These are phyloP conservation scores for human DNA, from an alignment of 2,113 vertebrate genomes.

Conservation along the genomic window DNA sequence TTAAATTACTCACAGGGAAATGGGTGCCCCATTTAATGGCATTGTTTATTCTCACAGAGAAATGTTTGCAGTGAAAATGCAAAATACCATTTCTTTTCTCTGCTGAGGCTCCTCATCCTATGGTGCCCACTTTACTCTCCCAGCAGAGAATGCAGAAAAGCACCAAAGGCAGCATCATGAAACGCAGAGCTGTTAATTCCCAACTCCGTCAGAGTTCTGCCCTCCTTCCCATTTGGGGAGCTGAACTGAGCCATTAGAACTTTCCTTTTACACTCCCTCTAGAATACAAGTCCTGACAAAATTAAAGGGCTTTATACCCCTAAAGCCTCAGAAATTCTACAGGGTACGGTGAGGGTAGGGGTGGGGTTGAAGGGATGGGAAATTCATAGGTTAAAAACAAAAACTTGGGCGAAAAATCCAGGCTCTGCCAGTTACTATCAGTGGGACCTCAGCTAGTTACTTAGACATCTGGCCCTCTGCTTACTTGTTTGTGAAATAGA, in stretches of 20 bases:
- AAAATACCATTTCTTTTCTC: constrained; percentile 3
- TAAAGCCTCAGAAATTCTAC: neutral
- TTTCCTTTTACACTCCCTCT: neutral
- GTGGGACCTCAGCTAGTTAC: neutral
- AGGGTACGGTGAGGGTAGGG: neutral
- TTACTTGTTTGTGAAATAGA: constrained; percentile 7
- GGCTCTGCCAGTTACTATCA: neutral
- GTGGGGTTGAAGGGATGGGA: neutral
- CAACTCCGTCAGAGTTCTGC: neutral
- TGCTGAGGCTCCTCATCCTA: neutral
- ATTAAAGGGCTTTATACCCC: neutral
- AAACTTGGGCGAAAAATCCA: neutral
- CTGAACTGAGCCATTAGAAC: neutral
- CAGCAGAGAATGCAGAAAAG: neutral
- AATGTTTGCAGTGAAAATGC: neutral
- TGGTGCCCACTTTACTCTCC: neutral
- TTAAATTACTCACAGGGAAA: constrained; percentile 20
- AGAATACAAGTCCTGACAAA: neutral
- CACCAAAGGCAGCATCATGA: neutral
- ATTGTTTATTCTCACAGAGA: constrained; percentile 23
- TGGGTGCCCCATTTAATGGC: neutral
- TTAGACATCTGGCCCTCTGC: neutral
- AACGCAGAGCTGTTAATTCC: neutral
- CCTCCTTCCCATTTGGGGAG: neutral
- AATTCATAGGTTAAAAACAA: neutral